Conservation (phyloP, 2,888 invertebrate genomes). For the Tryphoninae sp. region DNA sequence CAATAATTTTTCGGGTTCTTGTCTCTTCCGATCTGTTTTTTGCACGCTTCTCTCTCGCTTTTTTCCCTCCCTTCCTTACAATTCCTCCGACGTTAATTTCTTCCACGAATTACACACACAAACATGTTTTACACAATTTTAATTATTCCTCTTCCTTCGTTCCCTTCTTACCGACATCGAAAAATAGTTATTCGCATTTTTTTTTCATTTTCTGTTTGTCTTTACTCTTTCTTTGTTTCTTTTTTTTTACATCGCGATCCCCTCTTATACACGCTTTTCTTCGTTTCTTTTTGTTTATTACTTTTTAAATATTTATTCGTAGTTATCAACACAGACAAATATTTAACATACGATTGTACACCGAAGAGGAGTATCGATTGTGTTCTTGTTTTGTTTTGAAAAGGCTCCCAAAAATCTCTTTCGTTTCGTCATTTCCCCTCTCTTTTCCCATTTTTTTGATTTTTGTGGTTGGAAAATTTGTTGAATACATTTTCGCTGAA, state of each 20-base stretch:
- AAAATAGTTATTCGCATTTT: conserved; percentile 72
- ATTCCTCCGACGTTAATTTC: conserved; percentile 25
- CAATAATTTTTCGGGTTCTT: conserved; percentile 65
- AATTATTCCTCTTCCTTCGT: conserved; percentile 24
- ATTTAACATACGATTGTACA: conserved; percentile 74
- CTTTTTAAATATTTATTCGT: conserved; percentile 52
- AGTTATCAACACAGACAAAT: conserved; percentile 71
- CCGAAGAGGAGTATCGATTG: conserved; percentile 67
- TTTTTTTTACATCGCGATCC: conserved; percentile 6
- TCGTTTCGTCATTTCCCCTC: background rate
- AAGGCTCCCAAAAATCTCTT: conserved; percentile 39
- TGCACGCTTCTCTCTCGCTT: conserved; percentile 8
- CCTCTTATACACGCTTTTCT: conserved; percentile 32
- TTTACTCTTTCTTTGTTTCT: conserved; percentile 25
- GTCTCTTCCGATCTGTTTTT: conserved; percentile 29
- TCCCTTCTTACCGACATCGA: conserved; percentile 63
- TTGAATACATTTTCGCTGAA: background rate
- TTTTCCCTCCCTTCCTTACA: background rate
- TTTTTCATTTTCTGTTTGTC: conserved; percentile 48
- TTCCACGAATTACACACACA: conserved; percentile 40
- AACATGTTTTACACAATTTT: conserved; percentile 40
- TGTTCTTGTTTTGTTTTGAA: conserved; percentile 27
- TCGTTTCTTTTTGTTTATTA: conserved; percentile 39
- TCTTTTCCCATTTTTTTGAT: background rate
- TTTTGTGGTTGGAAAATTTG: conserved; percentile 1